Evolutionary conservation across 2,797 vertebrate genomes (phyloP).

Genomic region (Crocidura indochinensis): DNA sequence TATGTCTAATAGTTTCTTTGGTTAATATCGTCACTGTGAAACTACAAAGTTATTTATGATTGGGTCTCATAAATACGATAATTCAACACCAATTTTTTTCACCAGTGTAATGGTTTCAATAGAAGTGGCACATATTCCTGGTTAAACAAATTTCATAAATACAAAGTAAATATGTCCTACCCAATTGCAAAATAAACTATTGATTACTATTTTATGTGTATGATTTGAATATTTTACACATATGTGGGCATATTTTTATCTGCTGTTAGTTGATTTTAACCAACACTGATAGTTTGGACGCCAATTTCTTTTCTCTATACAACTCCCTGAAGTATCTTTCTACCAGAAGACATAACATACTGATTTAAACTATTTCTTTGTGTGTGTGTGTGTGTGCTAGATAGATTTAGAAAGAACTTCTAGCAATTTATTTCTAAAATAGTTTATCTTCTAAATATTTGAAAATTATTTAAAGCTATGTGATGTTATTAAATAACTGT

Average conservation of each 20-base stretch:
- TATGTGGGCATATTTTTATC: neutral
- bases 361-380: neutral
- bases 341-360: neutral
- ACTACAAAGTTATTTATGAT: too few species aligned
- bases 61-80: too few species aligned
- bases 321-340: neutral
- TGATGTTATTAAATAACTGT: too few species aligned
- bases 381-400: too few species aligned
- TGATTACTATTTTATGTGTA: neutral
- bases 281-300: neutral
- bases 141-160: neutral
- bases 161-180: neutral
- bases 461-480: too few species aligned
- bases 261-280: slow-evolving; percentile 40
- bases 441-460: too few species aligned
- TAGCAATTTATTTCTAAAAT: too few species aligned
- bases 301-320: neutral
- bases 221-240: slow-evolving; percentile 44
- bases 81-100: too few species aligned
- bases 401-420: too few species aligned
- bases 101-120: neutral
- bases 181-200: neutral
- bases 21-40: too few species aligned
- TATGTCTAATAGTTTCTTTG: neutral
- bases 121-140: neutral